Conservation (phyloP, 2,888 invertebrate species). For the Caenorhabditis uteleia region DNA sequence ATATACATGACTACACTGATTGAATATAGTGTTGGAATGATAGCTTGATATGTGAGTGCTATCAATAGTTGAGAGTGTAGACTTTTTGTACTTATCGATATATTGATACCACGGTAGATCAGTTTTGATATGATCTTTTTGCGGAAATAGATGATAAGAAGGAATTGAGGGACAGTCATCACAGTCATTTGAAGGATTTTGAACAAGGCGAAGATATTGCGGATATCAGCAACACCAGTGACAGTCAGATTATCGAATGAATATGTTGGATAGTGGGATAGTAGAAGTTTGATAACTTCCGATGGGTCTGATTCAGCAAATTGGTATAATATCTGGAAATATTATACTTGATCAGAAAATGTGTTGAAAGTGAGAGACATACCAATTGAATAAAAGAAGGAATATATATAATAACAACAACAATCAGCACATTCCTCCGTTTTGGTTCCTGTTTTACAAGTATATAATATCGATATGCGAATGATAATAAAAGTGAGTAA, state of each 20-base stretch:
- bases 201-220: conserved; percentile 15
- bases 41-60: conserved; percentile 26
- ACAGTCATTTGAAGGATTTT: conserved; percentile 26
- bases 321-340: conserved; percentile 11
- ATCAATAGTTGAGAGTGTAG: conserved; percentile 18
- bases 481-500: conserved; percentile 30
- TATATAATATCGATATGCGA: conserved; percentile 33
- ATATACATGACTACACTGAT: conserved; percentile 16
- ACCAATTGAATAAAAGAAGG: conserved; percentile 18
- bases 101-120: conserved; percentile 10
- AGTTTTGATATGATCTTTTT: conserved; percentile 16
- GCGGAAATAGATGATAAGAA: conserved; percentile 8
- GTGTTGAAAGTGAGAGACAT: neutral
- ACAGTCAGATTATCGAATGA: conserved; percentile 14
- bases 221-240: conserved; percentile 19
- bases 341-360: too few species aligned
- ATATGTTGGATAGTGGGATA: conserved; percentile 12
- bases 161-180: conserved; percentile 18
- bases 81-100: conserved; percentile 16
- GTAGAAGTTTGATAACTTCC: conserved; percentile 5
- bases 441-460: conserved; percentile 16
- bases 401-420: conserved; percentile 6
- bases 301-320: conserved; percentile 15
- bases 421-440: conserved; percentile 9
- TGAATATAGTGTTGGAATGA: conserved; percentile 18